Percentiles rank a stretch among this genome's conserved stretches.
Evolutionary conservation across 1,140 invertebrate species (phyloP).

Genomic region (Hylaeus volcanicus): DNA sequence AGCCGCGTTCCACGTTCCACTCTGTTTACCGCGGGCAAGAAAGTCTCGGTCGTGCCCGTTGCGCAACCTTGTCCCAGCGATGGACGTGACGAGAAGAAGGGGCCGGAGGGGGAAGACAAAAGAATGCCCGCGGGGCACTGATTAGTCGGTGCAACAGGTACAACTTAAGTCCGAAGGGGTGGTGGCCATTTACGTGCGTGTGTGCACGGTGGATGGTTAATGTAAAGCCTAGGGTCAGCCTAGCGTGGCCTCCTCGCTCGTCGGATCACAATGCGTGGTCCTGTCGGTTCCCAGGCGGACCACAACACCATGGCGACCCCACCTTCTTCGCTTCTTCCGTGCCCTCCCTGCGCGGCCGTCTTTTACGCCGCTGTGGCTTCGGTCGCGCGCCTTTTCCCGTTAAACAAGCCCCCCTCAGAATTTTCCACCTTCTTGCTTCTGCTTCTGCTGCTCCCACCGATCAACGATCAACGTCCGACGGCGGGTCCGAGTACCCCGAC

Average conservation of each 20-base stretch:
- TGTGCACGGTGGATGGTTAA: slow-evolving; percentile 72
- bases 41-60: slow-evolving; percentile 31
- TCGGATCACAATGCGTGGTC: slow-evolving; percentile 74
- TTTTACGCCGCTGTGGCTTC: slow-evolving; percentile 22
- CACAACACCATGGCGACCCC: slow-evolving; percentile 78
- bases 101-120: slow-evolving; percentile 35
- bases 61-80: slow-evolving; percentile 43
- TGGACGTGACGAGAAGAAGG: background rate
- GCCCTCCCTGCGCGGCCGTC: slow-evolving; percentile 7
- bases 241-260: slow-evolving; percentile 77
- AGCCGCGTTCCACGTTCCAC: slow-evolving; percentile 58
- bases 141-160: slow-evolving; percentile 73
- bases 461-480: background rate
- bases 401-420: slow-evolving; percentile 29
- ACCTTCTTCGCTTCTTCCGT: slow-evolving; percentile 62
- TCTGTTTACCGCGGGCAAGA: slow-evolving; percentile 60
- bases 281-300: slow-evolving; percentile 79
- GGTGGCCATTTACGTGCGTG: slow-evolving; percentile 63
- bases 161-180: slow-evolving; percentile 51
- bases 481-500: too few relatives aligned
- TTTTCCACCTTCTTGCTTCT: slow-evolving; percentile 20
- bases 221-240: slow-evolving; percentile 77
- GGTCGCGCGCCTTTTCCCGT: slow-evolving; percentile 58
- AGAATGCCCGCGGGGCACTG: slow-evolving; percentile 43
- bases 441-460: background rate